These are phyloP conservation scores for Amiota communis DNA, from an alignment of 2,888 invertebrate species.

Conservation along the genomic window DNA sequence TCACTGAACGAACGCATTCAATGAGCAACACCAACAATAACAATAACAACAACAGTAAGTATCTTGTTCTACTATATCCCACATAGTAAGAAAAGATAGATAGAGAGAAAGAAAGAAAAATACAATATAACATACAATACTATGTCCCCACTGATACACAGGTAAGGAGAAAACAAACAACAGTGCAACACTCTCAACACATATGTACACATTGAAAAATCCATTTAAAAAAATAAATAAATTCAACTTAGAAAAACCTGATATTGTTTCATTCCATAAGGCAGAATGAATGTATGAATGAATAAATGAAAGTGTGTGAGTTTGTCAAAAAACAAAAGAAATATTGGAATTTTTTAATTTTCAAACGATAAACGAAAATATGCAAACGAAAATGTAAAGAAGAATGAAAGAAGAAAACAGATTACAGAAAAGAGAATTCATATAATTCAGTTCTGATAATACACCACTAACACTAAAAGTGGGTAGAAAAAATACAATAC, in stretches of 20 bases:
- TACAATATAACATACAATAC: too few species aligned
- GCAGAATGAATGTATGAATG: not conserved
- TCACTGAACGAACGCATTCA: constrained; percentile 36
- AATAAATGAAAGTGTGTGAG: not conserved
- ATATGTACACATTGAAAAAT: constrained; percentile 10
- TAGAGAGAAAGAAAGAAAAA: too few species aligned
- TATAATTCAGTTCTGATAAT: constrained; percentile 17
- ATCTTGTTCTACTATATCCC: too few species aligned
- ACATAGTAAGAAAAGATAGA: too few species aligned
- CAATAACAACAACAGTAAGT: constrained; percentile 28
- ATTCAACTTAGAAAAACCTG: constrained; percentile 26
- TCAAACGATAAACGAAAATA: constrained; percentile 44
- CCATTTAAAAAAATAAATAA: constrained; percentile 42
- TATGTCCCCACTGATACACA: too few species aligned
- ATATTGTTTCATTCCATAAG: not conserved
- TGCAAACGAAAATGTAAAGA: constrained; percentile 29
- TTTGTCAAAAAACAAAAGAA: constrained; percentile 29
- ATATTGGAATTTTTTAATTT: constrained; percentile 50
- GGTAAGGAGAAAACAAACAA: too few species aligned
- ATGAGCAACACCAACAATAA: constrained; percentile 37
- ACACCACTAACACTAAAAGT: too few species aligned
- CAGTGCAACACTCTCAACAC: not conserved
- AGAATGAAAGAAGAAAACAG: constrained; percentile 25
- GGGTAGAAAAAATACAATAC: too few species aligned
- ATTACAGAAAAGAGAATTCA: constrained; percentile 33